Evolutionary conservation across 2,113 vertebrate genomes (phyloP), one percentile per base, ranked within the genome.

Genomic region (Leptobrachium ailaonicum): DNA sequence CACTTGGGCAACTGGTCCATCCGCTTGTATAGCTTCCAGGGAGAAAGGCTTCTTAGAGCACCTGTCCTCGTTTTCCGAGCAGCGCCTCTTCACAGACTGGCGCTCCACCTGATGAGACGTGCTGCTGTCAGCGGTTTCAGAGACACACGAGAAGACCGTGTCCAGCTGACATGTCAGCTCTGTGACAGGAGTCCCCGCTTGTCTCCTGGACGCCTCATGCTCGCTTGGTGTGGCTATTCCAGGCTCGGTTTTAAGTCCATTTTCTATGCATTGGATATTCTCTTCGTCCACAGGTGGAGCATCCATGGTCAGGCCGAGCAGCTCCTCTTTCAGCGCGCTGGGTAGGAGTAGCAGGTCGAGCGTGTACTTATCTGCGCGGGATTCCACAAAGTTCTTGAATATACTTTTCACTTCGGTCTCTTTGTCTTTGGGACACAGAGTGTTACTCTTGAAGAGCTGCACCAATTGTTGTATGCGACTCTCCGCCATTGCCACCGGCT

Each of bases 301-400:
- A 41, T 88, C 89, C 10, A 92, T 92, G 2, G 90, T 93, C 62
- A 99, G 90, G 54, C 89, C 90, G 74, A 99, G 73, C 20, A 99
- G 90, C 78, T 98, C 98, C 83, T 95, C 95, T 85, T 98, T 98
- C 74, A 99, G 88, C 0, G 95, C 93, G 70, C 96, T 97, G 74
- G 98, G 98, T 75, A 99, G 90, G 85, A 99, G 92, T 73, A 98
- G 85, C 75, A 99, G 92, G 87, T 99, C 98, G 96, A 99, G 96
- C 2, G 96, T 94, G 66, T 96, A 98, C 77, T 95, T 97, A 85
- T 99, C 98, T 6, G 95, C 95, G 9, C 88, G 89, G 12, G 95
- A 92, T 88, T 99, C 98, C 54, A 98, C 96, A 11, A 98, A 96
- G 20, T 91, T 91, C 82, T 94, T 96, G 87, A 99, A 98, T 0